Percentiles rank a stretch among this genome's conserved stretches.
Evolutionary conservation across 2,888 invertebrate genomes (phyloP).

Genomic region (Drosophila cyrtoloma): DNA sequence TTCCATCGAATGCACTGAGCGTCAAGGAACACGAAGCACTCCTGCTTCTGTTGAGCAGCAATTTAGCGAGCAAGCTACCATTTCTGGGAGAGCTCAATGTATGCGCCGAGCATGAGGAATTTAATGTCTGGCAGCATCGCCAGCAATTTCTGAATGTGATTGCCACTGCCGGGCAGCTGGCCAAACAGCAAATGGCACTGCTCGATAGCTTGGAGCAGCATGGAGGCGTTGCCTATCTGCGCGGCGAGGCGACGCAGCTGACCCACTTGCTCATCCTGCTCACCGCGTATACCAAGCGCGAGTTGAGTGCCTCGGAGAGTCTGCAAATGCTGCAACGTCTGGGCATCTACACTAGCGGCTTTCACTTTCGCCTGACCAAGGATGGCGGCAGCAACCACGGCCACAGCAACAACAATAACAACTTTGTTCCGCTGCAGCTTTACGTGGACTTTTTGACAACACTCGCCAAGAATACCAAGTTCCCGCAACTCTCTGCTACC

Average conservation of each 20-base stretch:
- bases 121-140: constrained; percentile 68
- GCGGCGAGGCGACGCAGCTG: constrained; percentile 61
- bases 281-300: constrained; percentile 72
- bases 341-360: constrained; percentile 47
- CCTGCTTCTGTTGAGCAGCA: constrained; percentile 65
- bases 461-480: constrained; percentile 86
- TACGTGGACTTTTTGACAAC: constrained; percentile 87
- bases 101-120: constrained; percentile 14
- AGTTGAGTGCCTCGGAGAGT: constrained; percentile 53
- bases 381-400: constrained; percentile 75
- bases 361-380: constrained; percentile 49
- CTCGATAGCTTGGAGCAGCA: constrained; percentile 73
- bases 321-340: constrained; percentile 67
- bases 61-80: constrained; percentile 59
- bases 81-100: constrained; percentile 65
- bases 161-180: constrained; percentile 42
- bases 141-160: constrained; percentile 75
- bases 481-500: constrained; percentile 63
- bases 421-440: constrained; percentile 87
- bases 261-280: constrained; percentile 75
- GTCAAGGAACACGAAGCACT: constrained; percentile 56
- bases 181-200: constrained; percentile 58
- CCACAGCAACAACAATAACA: constrained; percentile 83
- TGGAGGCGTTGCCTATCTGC: constrained; percentile 41
- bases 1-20: constrained; percentile 62